A percentile compares a stretch with the other conserved stretches of the same genome.
Evolutionary conservation across 2,888 invertebrate genomes (phyloP).

Genomic region (Volucella zonaria): DNA sequence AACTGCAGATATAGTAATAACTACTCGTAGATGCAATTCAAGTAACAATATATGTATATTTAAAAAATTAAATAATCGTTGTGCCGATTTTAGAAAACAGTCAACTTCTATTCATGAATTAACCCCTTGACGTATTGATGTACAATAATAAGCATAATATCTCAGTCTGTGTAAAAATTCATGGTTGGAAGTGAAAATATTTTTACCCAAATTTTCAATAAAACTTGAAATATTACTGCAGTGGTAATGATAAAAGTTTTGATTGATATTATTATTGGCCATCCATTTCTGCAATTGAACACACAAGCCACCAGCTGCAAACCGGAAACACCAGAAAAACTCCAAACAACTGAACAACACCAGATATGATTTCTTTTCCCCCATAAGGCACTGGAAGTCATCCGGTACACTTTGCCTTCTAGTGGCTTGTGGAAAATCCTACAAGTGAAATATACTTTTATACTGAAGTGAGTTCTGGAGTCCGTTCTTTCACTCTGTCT

Average conservation of each 20-base stretch:
- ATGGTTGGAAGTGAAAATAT: slow-evolving; percentile 32
- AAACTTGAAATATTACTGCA: slow-evolving; percentile 66
- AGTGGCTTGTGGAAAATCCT: slow-evolving; percentile 55
- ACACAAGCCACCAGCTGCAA: slow-evolving; percentile 21
- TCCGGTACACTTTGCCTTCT: slow-evolving; percentile 31
- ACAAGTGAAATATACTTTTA: slow-evolving; percentile 57
- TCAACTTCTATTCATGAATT: too few relatives aligned
- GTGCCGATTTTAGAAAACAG: not conserved
- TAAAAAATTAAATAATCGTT: too few relatives aligned
- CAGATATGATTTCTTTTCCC: slow-evolving; percentile 60
- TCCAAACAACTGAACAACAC: slow-evolving; percentile 52
- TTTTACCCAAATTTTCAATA: slow-evolving; percentile 53
- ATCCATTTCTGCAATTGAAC: slow-evolving; percentile 48
- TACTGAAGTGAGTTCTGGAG: slow-evolving; percentile 20
- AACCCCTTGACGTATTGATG: not conserved
- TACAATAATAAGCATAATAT: not conserved
- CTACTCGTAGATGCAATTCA: too few relatives aligned
- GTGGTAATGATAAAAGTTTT: slow-evolving; percentile 66
- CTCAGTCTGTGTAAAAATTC: slow-evolving; percentile 5
- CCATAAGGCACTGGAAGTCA: slow-evolving; percentile 24
- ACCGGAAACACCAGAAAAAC: slow-evolving; percentile 34
- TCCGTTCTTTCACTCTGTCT: not conserved
- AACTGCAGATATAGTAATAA: too few relatives aligned
- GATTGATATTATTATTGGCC: slow-evolving; percentile 66
- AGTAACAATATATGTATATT: too few relatives aligned